phyloP scores from a whole-genome alignment of 53 echinoderm and acorn worm genomes.

The Actinopyga echinites region DNA sequence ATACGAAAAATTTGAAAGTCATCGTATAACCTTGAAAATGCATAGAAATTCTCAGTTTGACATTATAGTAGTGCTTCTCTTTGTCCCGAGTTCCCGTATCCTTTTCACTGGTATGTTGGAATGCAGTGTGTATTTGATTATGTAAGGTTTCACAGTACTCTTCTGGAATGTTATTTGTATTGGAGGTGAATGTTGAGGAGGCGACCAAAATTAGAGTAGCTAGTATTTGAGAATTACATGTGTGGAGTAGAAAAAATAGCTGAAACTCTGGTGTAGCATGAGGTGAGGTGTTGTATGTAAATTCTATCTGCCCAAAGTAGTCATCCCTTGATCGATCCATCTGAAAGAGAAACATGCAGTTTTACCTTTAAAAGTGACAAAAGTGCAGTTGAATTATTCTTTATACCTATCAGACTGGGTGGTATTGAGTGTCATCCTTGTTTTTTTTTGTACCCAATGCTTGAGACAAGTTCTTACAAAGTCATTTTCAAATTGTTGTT shows the following conservation, averaged over 20 bases:
- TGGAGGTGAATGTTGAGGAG: not conserved
- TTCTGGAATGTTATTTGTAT: not conserved
- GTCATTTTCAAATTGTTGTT: conserved; percentile 43
- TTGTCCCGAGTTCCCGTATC: not conserved
- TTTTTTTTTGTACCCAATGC: conserved; percentile 18
- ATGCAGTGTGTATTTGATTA: not conserved
- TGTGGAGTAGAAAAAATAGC: conserved; percentile 35
- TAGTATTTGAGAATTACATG: conserved; percentile 4
- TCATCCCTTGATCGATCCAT: conserved; percentile 1
- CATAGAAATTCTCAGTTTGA: not conserved
- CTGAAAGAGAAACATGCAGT: not conserved
- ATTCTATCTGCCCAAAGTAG: not conserved
- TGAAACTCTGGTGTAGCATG: conserved; percentile 22
- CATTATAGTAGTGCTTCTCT: conserved; percentile 13
- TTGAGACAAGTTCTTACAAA: not conserved
- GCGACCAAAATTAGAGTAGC: conserved; percentile 10
- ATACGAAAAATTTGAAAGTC: too few relatives aligned
- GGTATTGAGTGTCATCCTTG: conserved; percentile 35
- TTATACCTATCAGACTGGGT: conserved; percentile 46
- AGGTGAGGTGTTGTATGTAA: conserved; percentile 25
- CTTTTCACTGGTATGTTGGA: not conserved
- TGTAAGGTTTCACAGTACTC: not conserved
- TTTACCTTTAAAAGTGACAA: not conserved
- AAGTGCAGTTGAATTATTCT: conserved; percentile 34
- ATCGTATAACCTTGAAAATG: not conserved